phyloP scores from a whole-genome alignment of 37 sponge, comb jelly and placozoan genomes.

The Aphrocallistes beatrix region DNA sequence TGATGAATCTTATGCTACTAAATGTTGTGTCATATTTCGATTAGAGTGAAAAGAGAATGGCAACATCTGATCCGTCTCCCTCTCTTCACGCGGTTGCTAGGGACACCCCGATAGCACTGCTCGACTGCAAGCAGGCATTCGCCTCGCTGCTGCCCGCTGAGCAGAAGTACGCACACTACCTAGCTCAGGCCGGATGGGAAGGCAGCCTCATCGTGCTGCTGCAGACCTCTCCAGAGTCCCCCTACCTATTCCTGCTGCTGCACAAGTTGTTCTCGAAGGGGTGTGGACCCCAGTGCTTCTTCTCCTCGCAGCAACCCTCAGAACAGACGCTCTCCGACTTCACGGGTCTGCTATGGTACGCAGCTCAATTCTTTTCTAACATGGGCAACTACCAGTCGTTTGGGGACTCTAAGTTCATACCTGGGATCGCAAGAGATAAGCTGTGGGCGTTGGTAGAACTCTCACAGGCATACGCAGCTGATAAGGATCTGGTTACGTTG shows the following conservation, averaged over 20 bases:
- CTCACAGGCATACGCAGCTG: conserved; percentile 25
- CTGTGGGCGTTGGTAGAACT: conserved; percentile 29
- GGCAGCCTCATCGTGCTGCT: conserved; percentile 64
- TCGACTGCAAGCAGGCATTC: conserved; percentile 58
- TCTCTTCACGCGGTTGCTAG: conserved; percentile 26
- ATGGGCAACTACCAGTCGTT: conserved; percentile 83
- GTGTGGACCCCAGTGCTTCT: background rate
- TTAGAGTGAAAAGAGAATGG: too few relatives aligned
- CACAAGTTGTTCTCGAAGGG: conserved; percentile 46
- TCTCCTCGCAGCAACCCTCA: background rate
- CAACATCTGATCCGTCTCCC: too few relatives aligned
- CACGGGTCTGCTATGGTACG: conserved; percentile 54
- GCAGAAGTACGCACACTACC: conserved; percentile 68
- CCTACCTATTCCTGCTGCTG: conserved; percentile 52
- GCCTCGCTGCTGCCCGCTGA: conserved; percentile 45
- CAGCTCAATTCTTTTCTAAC: conserved; percentile 59
- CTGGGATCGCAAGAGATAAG: conserved; percentile 50
- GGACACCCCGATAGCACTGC: conserved; percentile 53
- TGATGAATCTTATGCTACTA: too few relatives aligned
- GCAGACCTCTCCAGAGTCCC: conserved; percentile 81
- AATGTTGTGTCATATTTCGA: too few relatives aligned
- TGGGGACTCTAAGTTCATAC: conserved; percentile 79
- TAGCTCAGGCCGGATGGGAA: conserved; percentile 61
- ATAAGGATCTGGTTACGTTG: conserved; percentile 23
- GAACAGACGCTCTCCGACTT: background rate